Base-by-base conservation (phyloP, 2,113 vertebrate genomes). In the Pelobates fuscus region DNA sequence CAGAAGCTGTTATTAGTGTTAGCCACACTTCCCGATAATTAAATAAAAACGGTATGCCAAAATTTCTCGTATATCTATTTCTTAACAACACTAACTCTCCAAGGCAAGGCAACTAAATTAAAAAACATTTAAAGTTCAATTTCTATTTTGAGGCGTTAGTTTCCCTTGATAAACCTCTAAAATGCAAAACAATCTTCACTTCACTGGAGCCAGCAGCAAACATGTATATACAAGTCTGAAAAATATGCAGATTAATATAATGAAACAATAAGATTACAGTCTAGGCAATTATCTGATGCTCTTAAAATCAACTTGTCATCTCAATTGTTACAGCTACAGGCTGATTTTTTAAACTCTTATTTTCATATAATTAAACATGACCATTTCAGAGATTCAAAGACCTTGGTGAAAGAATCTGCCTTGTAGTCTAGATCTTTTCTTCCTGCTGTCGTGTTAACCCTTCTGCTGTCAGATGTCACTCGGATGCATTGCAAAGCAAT, bases 321-420 rank as follows among this genome's bases (percentile, higher is more conserved):
- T 43, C 20, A 24, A 41, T 60, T 67, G 60, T 46, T 60, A 67
- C 30, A 49, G 37, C 54, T 60, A 46, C 25, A 60, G 59, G 57
- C 64, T 41, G 30, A 67, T 76, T 60, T 41, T 37, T 37, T 59
- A 49, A 67, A 29, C 54, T 29, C 58, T 46, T 65, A 46, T 55
- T 55, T 18, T 49, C 44, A 27, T 67, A 67, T 67, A 67, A 76
- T 76, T 76, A 76, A 67, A 76, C 58, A 60, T 76, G 64, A 24
- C 64, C 54, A 60, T 32, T 76, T 67, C 54, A 60, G 52, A 55
- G 54, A 67, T 76, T 67, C 54, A 60, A 62, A 55, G 64, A 67
- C 54, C 64, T 76, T n/a, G 12, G n/a, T 44, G 63, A 25, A 24
- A 49, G 49, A 25, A 30, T 26, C 32, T 44, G 1, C 0, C 5